Evolutionary conservation across 2,113 vertebrate genomes (phyloP).

Genomic region (Dasyornis broadbenti): DNA sequence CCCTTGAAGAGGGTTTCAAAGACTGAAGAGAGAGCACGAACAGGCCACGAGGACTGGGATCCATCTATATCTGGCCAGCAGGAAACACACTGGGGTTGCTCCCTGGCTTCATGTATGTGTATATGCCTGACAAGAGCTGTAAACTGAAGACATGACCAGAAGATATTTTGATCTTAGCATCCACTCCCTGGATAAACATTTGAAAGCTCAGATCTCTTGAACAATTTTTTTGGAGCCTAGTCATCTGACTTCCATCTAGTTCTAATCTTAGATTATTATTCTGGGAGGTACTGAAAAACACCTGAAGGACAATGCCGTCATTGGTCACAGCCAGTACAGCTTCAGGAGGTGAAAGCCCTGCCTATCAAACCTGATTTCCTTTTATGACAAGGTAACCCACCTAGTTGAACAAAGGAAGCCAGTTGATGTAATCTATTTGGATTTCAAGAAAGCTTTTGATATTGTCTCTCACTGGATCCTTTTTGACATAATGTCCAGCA

Average conservation of each 20-base stretch:
- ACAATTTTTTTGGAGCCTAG: background rate
- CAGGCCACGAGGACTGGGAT: background rate
- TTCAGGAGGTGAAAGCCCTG: background rate
- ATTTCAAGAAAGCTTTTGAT: background rate
- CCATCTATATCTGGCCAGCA: background rate
- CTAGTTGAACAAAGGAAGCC: background rate
- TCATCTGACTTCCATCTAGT: background rate
- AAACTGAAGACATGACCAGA: background rate
- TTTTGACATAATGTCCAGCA: background rate
- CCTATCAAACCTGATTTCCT: background rate
- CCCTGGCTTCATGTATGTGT: background rate
- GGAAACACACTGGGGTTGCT: background rate
- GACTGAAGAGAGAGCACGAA: background rate
- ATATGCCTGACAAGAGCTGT: rapidly evolving
- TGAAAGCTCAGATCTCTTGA: background rate
- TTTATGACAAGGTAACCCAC: background rate
- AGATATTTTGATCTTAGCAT: background rate
- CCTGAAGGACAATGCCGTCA: background rate
- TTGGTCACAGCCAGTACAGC: background rate
- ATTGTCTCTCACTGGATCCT: background rate
- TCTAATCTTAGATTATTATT: background rate
- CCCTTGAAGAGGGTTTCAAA: background rate
- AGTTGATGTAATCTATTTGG: background rate
- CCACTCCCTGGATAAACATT: background rate
- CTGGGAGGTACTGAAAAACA: background rate